Evolutionary conservation across 2,888 invertebrate genomes (phyloP).

Genomic region (Apomyelois bistriatella): DNA sequence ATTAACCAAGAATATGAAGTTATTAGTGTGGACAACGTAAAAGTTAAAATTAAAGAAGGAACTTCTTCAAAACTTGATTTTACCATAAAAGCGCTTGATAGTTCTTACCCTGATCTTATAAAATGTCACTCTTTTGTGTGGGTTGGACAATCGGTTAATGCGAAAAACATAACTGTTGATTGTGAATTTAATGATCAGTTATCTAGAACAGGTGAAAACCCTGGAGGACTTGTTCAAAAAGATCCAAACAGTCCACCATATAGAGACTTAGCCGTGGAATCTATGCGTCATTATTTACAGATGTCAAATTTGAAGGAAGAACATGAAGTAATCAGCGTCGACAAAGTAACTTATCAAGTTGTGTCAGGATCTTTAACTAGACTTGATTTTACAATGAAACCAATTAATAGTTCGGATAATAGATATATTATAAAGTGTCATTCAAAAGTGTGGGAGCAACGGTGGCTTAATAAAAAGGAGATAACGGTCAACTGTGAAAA

Average conservation of each 20-base stretch:
- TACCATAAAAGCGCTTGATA: slow-evolving; percentile 13
- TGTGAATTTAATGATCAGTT: slow-evolving; percentile 1
- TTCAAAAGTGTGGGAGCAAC: slow-evolving; percentile 28
- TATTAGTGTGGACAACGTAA: slow-evolving; percentile 43
- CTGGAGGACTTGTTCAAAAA: slow-evolving; percentile 21
- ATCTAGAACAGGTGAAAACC: neutral
- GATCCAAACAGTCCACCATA: slow-evolving; percentile 30
- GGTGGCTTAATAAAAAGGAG: slow-evolving; percentile 28
- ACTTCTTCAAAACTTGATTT: slow-evolving; percentile 57
- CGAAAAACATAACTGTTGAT: slow-evolving; percentile 39
- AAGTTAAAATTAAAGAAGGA: slow-evolving; percentile 66
- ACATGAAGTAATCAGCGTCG: slow-evolving; percentile 36
- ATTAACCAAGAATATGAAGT: slow-evolving; percentile 23
- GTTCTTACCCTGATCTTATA: slow-evolving; percentile 28
- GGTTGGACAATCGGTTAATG: slow-evolving; percentile 77
- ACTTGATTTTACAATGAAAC: slow-evolving; percentile 27
- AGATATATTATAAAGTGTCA: slow-evolving; percentile 24
- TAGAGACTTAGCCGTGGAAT: slow-evolving; percentile 34
- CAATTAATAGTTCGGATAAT: neutral
- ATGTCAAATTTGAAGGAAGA: slow-evolving; percentile 22
- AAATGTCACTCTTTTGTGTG: slow-evolving; percentile 72
- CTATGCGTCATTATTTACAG: slow-evolving; percentile 30
- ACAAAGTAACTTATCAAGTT: slow-evolving; percentile 50
- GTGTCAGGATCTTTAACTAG: slow-evolving; percentile 43
- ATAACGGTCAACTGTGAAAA: slow-evolving; percentile 21